Evolutionary conservation across 2,113 vertebrate genomes (phyloP), one percentile per base, ranked within the genome.

Genomic region (Pampusana beccarii): DNA sequence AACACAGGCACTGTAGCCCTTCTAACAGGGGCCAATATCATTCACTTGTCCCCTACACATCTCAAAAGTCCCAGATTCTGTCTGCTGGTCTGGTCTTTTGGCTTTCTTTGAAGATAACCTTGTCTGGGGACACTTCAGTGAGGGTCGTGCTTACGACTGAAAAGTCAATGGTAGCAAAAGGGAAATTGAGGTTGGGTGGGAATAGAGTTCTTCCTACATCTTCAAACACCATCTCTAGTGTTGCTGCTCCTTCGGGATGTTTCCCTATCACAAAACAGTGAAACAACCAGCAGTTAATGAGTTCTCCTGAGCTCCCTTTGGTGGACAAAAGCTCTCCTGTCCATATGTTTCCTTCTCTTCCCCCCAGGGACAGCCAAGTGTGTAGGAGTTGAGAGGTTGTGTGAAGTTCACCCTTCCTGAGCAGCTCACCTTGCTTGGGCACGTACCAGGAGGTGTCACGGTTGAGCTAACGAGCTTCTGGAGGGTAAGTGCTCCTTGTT

Each of bases 21-120:
- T 42, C 33, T n/a, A 21, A 26, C 0, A 4, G 11, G 12, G 33
- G 21, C 1, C 36, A 28, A 28, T 33, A 10, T 25, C 10, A n/a
- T 42, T 73, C 18, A 20, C 28, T 54, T 44, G 3, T 73, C 10
- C 36, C 38, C 19, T 15, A 60, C 36, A 73, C 28, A 7, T 28
- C 50, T 20, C 1, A 0, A n/a, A 38, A 2, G 36, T 40, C 53
- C 24, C 28, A 54, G 26, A 21, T 79, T 28, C 58, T 19, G 57
- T 58, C 34, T 0, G 0, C 42, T 44, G 17, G 25, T 50, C 50
- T 50, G 17, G 42, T 71, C 51, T 79, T 84, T 64, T 36, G 65
- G 36, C 7, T 65, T 50, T 57, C 18, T 71, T 56, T 65, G 36
- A 57, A 26, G 33, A 64, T 33, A 71, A 78, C 8, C 25, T 70